Conservation (phyloP, 1,140 invertebrate species). For the Drosophila quadrilineata region DNA sequence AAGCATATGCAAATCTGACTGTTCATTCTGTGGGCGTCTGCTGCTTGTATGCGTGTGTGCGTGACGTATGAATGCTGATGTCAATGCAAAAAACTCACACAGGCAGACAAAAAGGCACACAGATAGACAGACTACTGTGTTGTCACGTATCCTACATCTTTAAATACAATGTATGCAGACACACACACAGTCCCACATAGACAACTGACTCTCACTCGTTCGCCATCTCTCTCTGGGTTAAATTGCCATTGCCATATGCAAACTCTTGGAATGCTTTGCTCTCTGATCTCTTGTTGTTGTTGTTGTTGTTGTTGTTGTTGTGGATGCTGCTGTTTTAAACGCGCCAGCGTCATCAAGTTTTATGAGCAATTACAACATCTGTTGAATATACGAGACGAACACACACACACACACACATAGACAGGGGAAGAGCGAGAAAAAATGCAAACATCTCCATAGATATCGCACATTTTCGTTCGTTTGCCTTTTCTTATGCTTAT, state of each 20-base stretch:
- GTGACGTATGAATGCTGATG: conserved; percentile 75
- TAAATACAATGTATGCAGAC: conserved; percentile 59
- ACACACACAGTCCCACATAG: not conserved
- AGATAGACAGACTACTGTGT: too few relatives aligned
- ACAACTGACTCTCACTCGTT: conserved; percentile 5
- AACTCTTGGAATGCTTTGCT: conserved; percentile 46
- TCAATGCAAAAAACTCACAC: conserved; percentile 52
- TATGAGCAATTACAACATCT: conserved; percentile 80
- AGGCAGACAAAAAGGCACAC: not conserved
- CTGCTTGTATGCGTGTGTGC: conserved; percentile 8
- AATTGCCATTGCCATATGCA: conserved; percentile 63
- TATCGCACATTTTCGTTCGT: conserved; percentile 33
- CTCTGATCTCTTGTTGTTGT: conserved; percentile 14
- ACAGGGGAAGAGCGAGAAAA: conserved; percentile 14
- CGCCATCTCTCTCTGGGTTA: conserved; percentile 6
- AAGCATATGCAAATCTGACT: conserved; percentile 64
- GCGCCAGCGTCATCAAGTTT: conserved; percentile 76
- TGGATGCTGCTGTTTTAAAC: conserved; percentile 43
- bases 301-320: conserved; percentile 13
- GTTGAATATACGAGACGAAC: conserved; percentile 66
- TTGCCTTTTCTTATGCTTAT: conserved; percentile 24
- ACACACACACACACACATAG: conserved; percentile 2
- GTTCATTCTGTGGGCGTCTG: not conserved
- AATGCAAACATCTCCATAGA: conserved; percentile 36
- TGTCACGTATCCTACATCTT: conserved; percentile 43